Conservation (phyloP, 2,888 invertebrate species). For the Sphaerophoria taeniata region DNA sequence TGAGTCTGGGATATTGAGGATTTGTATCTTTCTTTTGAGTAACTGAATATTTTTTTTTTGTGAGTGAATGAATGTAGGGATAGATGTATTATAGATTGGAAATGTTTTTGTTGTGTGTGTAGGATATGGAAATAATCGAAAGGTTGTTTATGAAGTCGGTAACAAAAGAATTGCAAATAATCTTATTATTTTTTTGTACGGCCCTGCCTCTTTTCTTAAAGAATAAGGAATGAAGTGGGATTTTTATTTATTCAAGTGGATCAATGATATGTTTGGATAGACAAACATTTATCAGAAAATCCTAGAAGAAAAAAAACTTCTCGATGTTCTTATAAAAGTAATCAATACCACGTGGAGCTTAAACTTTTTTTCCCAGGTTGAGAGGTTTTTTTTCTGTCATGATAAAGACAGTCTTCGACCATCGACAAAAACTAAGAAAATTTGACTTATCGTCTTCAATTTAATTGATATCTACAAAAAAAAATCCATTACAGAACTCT, state of each 20-base stretch:
- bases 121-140: background rate
- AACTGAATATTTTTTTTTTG: constrained; percentile 7
- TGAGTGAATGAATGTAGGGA: no score
- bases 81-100: background rate
- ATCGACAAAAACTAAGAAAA: no score
- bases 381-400: background rate
- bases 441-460: no score
- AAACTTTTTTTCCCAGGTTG: background rate
- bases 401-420: no score
- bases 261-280: constrained; percentile 11
- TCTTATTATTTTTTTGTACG: background rate
- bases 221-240: background rate
- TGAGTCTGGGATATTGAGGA: constrained; percentile 20
- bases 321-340: background rate
- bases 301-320: background rate
- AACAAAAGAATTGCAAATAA: constrained; percentile 36
- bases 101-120: background rate
- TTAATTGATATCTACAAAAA: no score
- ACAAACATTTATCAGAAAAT: background rate
- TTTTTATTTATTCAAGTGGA: constrained; percentile 41
- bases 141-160: constrained; percentile 19
- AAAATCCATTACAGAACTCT: no score
- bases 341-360: background rate
- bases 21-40: background rate
- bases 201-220: no score